phyloP scores from a whole-genome alignment of 2,797 vertebrate genomes.

The Rhodeus uyekii region DNA sequence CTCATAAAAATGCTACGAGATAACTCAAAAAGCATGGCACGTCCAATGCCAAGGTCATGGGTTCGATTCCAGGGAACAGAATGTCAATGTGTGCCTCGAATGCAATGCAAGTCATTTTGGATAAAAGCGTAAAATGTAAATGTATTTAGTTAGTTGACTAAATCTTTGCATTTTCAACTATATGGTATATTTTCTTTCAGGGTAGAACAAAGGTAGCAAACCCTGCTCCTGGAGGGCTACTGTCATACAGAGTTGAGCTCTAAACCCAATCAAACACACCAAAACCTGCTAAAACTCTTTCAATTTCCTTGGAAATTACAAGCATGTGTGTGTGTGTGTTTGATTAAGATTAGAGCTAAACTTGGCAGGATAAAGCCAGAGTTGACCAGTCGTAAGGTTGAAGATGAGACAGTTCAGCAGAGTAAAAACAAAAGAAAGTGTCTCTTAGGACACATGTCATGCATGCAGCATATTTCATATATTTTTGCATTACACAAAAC shows the following conservation, averaged over 20 bases:
- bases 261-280: not conserved
- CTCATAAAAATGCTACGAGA: no score
- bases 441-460: not conserved
- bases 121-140: no score
- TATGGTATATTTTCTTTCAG: no score
- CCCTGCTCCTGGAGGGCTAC: no score
- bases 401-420: not conserved
- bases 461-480: not conserved
- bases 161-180: not conserved
- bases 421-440: not conserved
- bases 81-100: no score
- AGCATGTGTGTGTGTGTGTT: not conserved
- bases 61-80: no score
- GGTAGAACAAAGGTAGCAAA: no score
- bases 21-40: no score
- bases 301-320: not conserved
- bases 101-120: no score
- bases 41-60: no score
- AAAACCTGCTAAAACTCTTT: not conserved
- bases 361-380: not conserved
- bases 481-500: no score
- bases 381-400: not conserved
- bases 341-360: not conserved
- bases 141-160: no score
- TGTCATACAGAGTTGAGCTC: not conserved